Percentiles rank a stretch among this genome's conserved stretches.
Conservation (phyloP, 2,888 invertebrate species). For the Tribolium freemani region DNA sequence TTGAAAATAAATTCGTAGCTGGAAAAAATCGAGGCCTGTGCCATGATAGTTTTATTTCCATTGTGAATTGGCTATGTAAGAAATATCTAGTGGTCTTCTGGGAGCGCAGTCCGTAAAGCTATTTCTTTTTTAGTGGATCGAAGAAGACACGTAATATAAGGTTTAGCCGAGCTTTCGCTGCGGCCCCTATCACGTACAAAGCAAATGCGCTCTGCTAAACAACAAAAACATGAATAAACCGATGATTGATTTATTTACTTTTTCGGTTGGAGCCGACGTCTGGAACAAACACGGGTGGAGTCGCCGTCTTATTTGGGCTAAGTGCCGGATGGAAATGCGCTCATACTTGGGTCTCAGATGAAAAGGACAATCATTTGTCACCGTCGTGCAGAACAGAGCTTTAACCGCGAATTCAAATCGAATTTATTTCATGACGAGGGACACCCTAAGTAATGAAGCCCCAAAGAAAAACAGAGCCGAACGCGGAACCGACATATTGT, state of each 20-base stretch:
- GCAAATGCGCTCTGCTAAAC: neutral
- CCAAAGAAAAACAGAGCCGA: neutral
- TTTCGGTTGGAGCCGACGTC: neutral
- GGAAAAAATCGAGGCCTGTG: slow-evolving; percentile 3
- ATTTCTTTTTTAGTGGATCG: slow-evolving; percentile 47
- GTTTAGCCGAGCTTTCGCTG: slow-evolving; percentile 24
- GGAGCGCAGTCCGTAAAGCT: slow-evolving; percentile 42
- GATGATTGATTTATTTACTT: slow-evolving; percentile 33
- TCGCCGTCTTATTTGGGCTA: slow-evolving; percentile 35
- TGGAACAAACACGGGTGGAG: slow-evolving; percentile 17
- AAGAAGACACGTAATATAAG: slow-evolving; percentile 45
- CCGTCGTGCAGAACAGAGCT: slow-evolving; percentile 24
- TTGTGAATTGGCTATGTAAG: slow-evolving; percentile 31
- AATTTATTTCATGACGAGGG: slow-evolving; percentile 27
- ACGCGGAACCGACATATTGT: neutral
- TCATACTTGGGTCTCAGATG: slow-evolving; percentile 39
- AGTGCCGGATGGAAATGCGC: slow-evolving; percentile 42
- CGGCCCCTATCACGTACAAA: slow-evolving; percentile 17
- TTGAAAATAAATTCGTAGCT: slow-evolving; percentile 22
- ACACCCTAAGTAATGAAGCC: neutral
- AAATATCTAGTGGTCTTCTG: slow-evolving; percentile 39
- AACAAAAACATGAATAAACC: slow-evolving; percentile 15
- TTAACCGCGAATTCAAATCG: slow-evolving; percentile 38
- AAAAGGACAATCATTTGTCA: slow-evolving; percentile 47
- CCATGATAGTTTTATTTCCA: slow-evolving; percentile 35